Evolutionary conservation across 2,113 vertebrate species (phyloP), one percentile per base, ranked within the genome.

Genomic region (Okapia johnstoni): DNA sequence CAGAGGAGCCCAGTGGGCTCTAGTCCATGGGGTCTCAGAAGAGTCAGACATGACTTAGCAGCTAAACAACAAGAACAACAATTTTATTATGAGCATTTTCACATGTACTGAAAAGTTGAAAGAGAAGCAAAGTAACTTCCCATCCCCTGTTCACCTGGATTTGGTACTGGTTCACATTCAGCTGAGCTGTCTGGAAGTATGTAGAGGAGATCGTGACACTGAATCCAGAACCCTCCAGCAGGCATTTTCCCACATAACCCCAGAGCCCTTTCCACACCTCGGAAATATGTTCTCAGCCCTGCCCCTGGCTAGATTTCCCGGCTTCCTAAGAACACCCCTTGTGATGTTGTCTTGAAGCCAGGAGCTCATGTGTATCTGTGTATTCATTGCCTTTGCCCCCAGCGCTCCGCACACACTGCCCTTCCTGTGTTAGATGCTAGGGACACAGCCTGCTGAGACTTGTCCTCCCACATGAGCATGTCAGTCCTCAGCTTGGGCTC

Each of bases 401-500:
- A 79, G 58, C 28, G 52, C 58, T 93, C 10, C 60, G 7, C 48
- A 36, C n/a, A 28, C 21, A 10, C 43, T 23, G 14, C 79, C 70
- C 46, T 89, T 55, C 13, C 43, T 60, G 30, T 85, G 66, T 52
- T 33, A 30, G 50, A 8, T 48, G 17, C 46, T 63, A 36, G 16
- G 26, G 8, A 26, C 58, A 23, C 15, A 60, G 81, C 48, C 46
- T 17, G 25, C 25, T 21, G 19, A 61, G 52, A 76, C 33, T 17
- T n/a, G 7, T 0, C 12, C 25, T 23, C 5, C 55, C 60, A 30
- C 9, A 1, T 54, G 52, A 30, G 28, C 2, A 2, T 19, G 14
- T 90, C 85, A 54, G 21, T 2, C 10, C 8, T 2, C 19, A 13
- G 33, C 46, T 30, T 28, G 7, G 11, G 7, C 21, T 21, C 80